phyloP scores from a whole-genome alignment of 2,888 invertebrate genomes.

The Machimus rusticus region DNA sequence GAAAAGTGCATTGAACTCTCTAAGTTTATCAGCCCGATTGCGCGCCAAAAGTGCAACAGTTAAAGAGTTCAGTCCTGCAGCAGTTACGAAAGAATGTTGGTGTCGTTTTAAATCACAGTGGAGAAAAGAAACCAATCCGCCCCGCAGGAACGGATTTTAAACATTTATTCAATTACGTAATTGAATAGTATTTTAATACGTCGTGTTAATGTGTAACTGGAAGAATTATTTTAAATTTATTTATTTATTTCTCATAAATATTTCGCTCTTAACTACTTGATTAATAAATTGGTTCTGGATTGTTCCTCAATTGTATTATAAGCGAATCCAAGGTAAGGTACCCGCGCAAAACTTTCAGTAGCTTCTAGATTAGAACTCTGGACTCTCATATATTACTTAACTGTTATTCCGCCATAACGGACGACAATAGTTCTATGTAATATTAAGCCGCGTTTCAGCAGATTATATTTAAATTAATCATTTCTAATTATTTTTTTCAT shows the following conservation, averaged over 20 bases:
- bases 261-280: neutral
- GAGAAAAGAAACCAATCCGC: neutral
- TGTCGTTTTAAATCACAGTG: neutral
- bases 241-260: neutral
- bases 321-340: neutral
- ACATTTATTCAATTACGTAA: slow-evolving; percentile 1
- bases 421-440: neutral
- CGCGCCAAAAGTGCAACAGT: neutral
- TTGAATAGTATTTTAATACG: slow-evolving; percentile 24
- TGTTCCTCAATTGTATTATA: neutral
- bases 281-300: neutral
- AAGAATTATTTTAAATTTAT: neutral
- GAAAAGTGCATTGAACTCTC: neutral
- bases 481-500: neutral
- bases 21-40: neutral
- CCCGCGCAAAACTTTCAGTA: neutral
- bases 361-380: neutral
- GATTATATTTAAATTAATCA: neutral
- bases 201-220: neutral
- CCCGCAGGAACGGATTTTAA: neutral
- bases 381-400: neutral
- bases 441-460: neutral
- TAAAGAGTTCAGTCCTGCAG: neutral
- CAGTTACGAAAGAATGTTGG: neutral
- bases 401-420: neutral